Conservation (phyloP, 2,113 vertebrate species). For the Lucifuga dentata region DNA sequence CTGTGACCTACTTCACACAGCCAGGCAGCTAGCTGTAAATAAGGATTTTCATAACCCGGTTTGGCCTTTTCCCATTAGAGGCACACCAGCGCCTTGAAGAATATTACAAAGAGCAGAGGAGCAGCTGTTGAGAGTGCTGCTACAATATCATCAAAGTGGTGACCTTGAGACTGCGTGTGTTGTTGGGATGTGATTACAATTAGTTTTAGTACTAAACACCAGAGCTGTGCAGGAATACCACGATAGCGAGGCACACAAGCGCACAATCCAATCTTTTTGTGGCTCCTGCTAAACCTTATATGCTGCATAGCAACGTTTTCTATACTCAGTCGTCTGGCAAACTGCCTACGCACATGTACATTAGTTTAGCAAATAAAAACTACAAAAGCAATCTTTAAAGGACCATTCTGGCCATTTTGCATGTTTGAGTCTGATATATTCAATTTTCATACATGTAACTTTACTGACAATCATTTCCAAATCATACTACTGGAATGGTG, state of each 20-base stretch:
- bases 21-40: conserved; percentile 77
- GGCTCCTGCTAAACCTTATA: conserved; percentile 17
- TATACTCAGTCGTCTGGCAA: not conserved
- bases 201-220: conserved; percentile 33
- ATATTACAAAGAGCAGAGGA: conserved; percentile 68
- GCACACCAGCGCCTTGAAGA: conserved; percentile 73
- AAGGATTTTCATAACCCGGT: conserved; percentile 78
- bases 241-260: not conserved
- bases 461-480: too few species aligned
- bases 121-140: conserved; percentile 56
- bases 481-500: too few species aligned
- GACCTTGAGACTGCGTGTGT: conserved; percentile 58
- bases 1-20: conserved; percentile 80
- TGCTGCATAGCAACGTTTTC: conserved; percentile 14
- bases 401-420: too few species aligned
- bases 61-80: conserved; percentile 80
- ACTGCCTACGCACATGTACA: conserved; percentile 28
- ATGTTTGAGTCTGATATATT: too few species aligned
- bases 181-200: conserved; percentile 58
- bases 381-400: too few species aligned
- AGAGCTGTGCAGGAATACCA: conserved; percentile 25
- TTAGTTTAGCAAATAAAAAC: too few species aligned
- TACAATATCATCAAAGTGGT: conserved; percentile 59
- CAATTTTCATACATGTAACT: too few species aligned
- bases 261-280: conserved; percentile 18